Percentiles rank a stretch among this genome's conserved stretches.
phyloP scores from a whole-genome alignment of 2,113 vertebrate genomes.

The Protomyctophum bolini region DNA sequence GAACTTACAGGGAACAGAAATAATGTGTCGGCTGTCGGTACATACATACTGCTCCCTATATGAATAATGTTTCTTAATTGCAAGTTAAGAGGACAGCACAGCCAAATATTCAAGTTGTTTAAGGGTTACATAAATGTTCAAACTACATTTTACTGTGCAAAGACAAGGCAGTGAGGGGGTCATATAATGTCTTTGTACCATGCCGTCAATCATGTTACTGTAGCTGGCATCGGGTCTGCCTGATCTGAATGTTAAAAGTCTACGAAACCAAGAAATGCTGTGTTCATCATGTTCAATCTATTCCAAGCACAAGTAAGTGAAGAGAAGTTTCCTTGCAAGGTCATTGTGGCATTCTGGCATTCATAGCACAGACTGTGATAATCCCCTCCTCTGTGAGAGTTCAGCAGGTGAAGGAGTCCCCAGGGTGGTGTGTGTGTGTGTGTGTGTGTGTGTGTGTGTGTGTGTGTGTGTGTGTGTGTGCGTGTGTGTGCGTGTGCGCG shows the following conservation, averaged over 20 bases:
- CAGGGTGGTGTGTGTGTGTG: slow-evolving; percentile 11
- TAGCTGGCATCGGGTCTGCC: too few species aligned
- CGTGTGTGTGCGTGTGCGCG: slow-evolving; percentile 13
- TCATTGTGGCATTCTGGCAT: slow-evolving; percentile 42
- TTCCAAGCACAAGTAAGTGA: slow-evolving; percentile 6
- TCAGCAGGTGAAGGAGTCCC: slow-evolving; percentile 56
- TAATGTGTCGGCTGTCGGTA: too few species aligned
- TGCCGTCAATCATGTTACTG: too few species aligned
- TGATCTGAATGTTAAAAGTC: neutral
- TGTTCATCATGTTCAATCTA: slow-evolving; percentile 10
- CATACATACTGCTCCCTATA: too few species aligned
- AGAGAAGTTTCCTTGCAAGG: slow-evolving; percentile 46
- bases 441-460: slow-evolving; percentile 29
- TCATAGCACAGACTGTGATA: slow-evolving; percentile 50
- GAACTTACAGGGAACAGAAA: too few species aligned
- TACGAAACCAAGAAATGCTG: neutral
- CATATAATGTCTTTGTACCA: neutral
- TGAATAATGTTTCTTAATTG: too few species aligned
- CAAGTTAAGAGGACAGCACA: too few species aligned
- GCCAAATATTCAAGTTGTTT: neutral
- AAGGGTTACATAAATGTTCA: neutral
- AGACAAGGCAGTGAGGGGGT: neutral
- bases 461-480: slow-evolving; percentile 33
- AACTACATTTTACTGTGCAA: neutral
- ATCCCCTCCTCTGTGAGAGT: slow-evolving; percentile 54